Conservation (phyloP, 2,113 vertebrate genomes). For the Columba janthina region DNA sequence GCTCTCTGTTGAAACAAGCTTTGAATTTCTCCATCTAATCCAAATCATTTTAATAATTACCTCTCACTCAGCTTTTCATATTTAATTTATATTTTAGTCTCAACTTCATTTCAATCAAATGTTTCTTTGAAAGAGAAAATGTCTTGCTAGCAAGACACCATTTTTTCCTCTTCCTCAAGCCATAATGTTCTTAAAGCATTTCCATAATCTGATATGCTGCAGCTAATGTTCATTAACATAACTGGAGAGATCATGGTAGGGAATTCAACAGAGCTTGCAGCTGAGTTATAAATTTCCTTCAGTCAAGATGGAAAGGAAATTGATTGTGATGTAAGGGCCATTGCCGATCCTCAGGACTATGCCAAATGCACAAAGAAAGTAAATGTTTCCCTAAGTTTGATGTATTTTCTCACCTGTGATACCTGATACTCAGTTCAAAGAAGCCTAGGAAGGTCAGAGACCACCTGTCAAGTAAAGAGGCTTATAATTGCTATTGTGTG, state of each 20-base stretch:
- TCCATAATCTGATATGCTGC: conserved; percentile 51
- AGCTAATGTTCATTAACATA: conserved; percentile 55
- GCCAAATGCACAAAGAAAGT: neutral
- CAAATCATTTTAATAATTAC: conserved; percentile 64
- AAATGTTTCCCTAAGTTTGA: conserved; percentile 23
- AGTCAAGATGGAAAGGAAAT: conserved; percentile 29
- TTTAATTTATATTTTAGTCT: conserved; percentile 59
- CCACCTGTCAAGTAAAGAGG: neutral
- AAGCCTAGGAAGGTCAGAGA: neutral
- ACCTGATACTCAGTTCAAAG: neutral
- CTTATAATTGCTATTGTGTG: neutral
- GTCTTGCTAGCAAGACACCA: conserved; percentile 11
- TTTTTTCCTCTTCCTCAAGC: conserved; percentile 8
- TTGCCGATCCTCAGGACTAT: neutral
- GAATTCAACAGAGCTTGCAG: conserved; percentile 27
- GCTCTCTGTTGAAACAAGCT: conserved; percentile 2
- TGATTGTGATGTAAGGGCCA: conserved; percentile 19
- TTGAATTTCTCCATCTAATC: conserved; percentile 35
- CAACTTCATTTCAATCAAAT: conserved; percentile 20
- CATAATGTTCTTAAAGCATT: conserved; percentile 46
- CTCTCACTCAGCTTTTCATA: conserved; percentile 46
- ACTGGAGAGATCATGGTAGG: neutral
- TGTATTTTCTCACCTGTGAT: neutral
- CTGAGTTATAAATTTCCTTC: conserved; percentile 9
- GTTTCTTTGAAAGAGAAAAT: conserved; percentile 60